Base-by-base conservation (phyloP, 2,888 invertebrate genomes). In the Trachelus iudaicus region DNA sequence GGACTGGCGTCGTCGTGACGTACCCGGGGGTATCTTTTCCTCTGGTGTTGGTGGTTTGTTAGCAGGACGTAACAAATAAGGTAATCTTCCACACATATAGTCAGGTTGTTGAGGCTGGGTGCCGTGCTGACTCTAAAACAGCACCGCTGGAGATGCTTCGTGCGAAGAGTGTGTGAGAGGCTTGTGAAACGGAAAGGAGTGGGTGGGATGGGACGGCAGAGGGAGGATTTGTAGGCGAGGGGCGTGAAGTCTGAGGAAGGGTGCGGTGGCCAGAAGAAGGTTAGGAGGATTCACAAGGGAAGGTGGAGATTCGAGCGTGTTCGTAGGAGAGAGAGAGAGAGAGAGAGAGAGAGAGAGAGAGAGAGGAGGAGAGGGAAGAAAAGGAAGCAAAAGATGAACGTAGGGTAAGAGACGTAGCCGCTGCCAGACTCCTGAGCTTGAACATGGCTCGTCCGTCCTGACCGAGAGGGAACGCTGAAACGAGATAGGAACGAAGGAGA, bases 61-160 rank as follows among this genome's bases (percentile, higher is more conserved):
- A 88, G 89, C 87, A 87, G 86, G 85, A 88, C 87, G 88, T 90
- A 89, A 89, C 89, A 90, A 90, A 90, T 90, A 90, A 90, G 89
- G 89, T 90, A 90, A 90, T 90, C 89, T 90, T 86, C 89, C 85
- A 83, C 88, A 89, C 88, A 89, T 90, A 89, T 88, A 88, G 87
- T 85, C 80, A 80, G 85, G 85, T 85, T 88, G 90, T 89, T 87
- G 86, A 87, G 85, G 84, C 84, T 83, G 86, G 84, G 83, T 86
- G 87, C 85, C 83, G 84, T 80, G 81, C 87, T 89, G 90, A 90
- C 90, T 90, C 84, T 85, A 88, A 90, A 90, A 85, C 83, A 86
- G 85, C 74, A 68, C 30, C 73, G 76, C 69, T 71, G 73, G 76
- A 71, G 30, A 76, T 37, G 56, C 73, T 73, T 73, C 73, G 68